phyloP scores from a whole-genome alignment of 2,113 vertebrate genomes.

The Antigone vipio region DNA sequence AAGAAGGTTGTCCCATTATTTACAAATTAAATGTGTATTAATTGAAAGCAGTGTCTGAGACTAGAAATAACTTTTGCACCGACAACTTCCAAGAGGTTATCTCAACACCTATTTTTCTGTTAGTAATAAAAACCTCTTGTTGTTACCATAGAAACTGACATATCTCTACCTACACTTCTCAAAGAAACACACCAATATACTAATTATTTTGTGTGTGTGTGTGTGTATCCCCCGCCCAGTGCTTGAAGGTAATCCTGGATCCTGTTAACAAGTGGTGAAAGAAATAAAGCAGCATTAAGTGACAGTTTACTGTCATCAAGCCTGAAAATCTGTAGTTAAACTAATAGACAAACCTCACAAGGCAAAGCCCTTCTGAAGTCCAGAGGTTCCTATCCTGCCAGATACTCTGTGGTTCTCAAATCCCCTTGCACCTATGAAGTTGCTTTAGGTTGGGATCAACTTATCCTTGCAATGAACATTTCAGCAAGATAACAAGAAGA shows the following conservation, averaged over 20 bases:
- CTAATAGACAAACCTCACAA: background rate
- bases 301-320: background rate
- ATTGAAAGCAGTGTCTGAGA: background rate
- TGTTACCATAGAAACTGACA: constrained; percentile 66
- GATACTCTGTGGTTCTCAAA: background rate
- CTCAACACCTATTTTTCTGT: constrained; percentile 49
- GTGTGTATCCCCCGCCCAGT: background rate
- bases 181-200: background rate
- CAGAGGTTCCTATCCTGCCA: background rate
- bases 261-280: background rate
- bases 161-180: constrained; percentile 41
- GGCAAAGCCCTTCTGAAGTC: background rate
- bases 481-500: background rate
- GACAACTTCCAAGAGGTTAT: constrained; percentile 20
- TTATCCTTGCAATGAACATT: background rate
- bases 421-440: background rate
- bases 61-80: constrained; percentile 18
- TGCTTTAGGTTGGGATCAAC: background rate
- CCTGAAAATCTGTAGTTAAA: background rate
- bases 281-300: background rate
- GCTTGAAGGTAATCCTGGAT: background rate
- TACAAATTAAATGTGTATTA: background rate
- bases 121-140: constrained; percentile 52
- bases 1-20: background rate
- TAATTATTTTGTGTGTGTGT: background rate